Evolutionary conservation across 2,888 invertebrate genomes (phyloP), one percentile per base, ranked within the genome.

Genomic region (Asteroscopus sphinx): DNA sequence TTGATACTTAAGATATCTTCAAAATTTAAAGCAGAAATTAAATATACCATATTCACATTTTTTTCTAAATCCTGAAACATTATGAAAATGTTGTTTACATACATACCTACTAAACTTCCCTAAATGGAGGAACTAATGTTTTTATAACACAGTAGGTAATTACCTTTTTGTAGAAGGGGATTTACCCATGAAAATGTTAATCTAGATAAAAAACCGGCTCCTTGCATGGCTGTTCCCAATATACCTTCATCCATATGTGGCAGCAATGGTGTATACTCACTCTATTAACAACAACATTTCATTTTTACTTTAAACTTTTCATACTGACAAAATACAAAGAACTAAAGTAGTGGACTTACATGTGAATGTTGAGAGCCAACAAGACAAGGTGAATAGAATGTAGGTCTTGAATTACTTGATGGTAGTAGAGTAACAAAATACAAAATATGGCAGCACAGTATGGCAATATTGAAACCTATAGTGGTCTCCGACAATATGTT

Each of bases 141-240:
- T 8, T 9, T 9, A 28, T 28, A 9, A 28, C 11, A 28, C 28
- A 21, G 4, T n/a, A n/a, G n/a, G n/a, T 13, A 16, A 46, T 52
- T 85, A 91, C 95, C 99, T 93, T 98, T 98, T 56, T 95, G 89
- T 88, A 99, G 96, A 53, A 99, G 89, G 1, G 97, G 97, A 67
- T 96, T 95, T 1, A 98, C 98, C 99, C 99, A 99, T 61, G 96
- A 94, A 86, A 99, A 98, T 17, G 96, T 88, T n/a, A 99, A 91
- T 81, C 96, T 96, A 0, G 98, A 98, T 1, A 96, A 79, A 81
- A 95, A 95, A 49, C 95, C 95, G 11, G 95, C 93, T 64, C 96
- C 96, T 88, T 98, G 97, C 96, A 98, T 97, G 1, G 98, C 98
- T 49, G 96, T 96, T 0, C 98, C 98, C 68, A 98, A 89, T 73